Evolutionary conservation across 2,797 vertebrate species (phyloP).

Genomic region (Dallia pectoralis): DNA sequence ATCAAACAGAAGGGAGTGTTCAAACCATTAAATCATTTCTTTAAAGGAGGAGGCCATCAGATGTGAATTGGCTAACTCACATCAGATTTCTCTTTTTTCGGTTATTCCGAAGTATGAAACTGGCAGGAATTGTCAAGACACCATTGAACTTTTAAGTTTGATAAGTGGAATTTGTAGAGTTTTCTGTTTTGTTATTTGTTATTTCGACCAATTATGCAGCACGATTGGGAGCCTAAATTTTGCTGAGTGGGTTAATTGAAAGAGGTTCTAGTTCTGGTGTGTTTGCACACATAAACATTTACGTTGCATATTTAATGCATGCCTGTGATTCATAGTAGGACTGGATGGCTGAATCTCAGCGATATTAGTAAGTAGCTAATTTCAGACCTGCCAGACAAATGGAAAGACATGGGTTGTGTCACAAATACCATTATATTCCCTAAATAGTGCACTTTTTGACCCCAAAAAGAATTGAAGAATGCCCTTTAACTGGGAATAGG

Average conservation of each 20-base stretch:
- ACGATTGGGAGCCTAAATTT: too few species aligned
- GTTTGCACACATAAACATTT: constrained; percentile 21
- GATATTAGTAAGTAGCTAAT: constrained; percentile 30
- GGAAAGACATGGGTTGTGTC: constrained; percentile 15
- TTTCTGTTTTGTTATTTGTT: constrained; percentile 28
- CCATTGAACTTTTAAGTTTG: constrained; percentile 65
- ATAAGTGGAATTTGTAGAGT: constrained; percentile 64
- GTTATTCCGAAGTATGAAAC: neutral
- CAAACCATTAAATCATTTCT: constrained; percentile 67
- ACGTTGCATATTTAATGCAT: constrained; percentile 16
- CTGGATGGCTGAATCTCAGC: constrained; percentile 30
- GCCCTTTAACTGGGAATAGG: neutral
- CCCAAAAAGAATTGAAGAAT: neutral
- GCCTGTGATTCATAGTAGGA: constrained; percentile 31
- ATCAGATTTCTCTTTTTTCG: constrained; percentile 34
- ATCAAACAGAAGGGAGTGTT: constrained; percentile 70
- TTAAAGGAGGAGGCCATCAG: constrained; percentile 63
- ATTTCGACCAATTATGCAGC: too few species aligned
- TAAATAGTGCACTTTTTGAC: neutral
- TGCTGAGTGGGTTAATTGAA: too few species aligned
- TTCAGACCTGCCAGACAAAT: constrained; percentile 20
- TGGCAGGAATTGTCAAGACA: constrained; percentile 38
- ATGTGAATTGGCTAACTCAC: constrained; percentile 43
- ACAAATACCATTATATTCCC: neutral
- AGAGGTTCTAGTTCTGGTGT: too few species aligned